Evolutionary conservation across 2,888 invertebrate genomes (phyloP).

Genomic region (Xestia ashworthii): DNA sequence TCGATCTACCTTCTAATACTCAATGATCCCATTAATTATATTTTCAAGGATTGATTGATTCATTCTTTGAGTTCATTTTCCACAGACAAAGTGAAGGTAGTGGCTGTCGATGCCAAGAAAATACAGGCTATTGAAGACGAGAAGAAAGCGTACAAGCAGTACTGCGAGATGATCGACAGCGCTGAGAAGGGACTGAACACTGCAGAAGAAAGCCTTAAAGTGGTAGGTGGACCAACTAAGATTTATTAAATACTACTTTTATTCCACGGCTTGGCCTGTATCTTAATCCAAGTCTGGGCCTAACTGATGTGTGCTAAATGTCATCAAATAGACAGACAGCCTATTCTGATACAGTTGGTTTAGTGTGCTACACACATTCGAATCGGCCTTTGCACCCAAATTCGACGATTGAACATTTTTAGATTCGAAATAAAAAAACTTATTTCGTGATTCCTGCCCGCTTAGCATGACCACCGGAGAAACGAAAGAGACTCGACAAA

Average conservation of each 20-base stretch:
- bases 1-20: neutral
- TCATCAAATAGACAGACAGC: neutral
- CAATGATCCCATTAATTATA: neutral
- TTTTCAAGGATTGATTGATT: neutral
- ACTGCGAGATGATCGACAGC: constrained; percentile 38
- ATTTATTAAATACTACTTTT: neutral
- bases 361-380: too few species aligned
- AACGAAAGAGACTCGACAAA: too few species aligned
- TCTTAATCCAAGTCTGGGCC: neutral
- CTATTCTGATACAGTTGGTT: neutral
- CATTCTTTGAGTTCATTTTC: neutral
- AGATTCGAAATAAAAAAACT: too few species aligned
- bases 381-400: too few species aligned
- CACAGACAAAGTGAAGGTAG: constrained; percentile 8
- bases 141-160: constrained; percentile 29
- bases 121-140: constrained; percentile 27
- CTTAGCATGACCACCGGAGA: too few species aligned
- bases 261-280: neutral
- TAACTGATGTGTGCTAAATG: neutral
- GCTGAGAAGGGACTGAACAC: constrained; percentile 32
- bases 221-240: constrained; percentile 14
- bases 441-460: too few species aligned
- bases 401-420: too few species aligned
- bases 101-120: neutral
- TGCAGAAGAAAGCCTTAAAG: constrained; percentile 34